Base-by-base conservation (phyloP, 2,888 invertebrate genomes). In the Troglohyphantes excavatus region DNA sequence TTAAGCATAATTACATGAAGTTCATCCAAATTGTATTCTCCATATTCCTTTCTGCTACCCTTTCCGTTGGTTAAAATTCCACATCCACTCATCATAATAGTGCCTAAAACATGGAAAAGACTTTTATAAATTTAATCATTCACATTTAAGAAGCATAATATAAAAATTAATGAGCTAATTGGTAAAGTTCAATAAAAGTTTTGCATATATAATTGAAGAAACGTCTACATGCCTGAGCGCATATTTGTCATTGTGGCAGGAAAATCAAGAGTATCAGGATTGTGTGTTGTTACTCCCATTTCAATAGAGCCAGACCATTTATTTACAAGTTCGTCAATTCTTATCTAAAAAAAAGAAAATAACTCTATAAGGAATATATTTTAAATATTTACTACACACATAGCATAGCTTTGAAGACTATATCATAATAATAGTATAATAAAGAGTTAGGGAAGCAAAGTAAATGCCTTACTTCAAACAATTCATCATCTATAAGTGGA, bases 211-310 rank as follows among this genome's bases (percentile, higher is more conserved):
- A 39, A 39, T 1, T 39, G 2, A 39, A 39, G 39, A 39, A 39
- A 39, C 39, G 7, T 39, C 39, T 61, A 59, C 73, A 61, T 21
- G 87, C 90, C 95, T 27, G 96, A 96, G 86, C 98, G 95, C 97
- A 98, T 97, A 93, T 98, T 98, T 0, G 98, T 98, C 98, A 99
- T 98, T 1, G 98, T 99, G 0, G 98, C 97, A 2, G 98, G 99
- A 93, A 98, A 98, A 90, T 98, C 96, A 87, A 98, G 95, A 0
- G 96, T 96, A 0, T 96, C 95, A 2, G 99, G 98, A 94, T 98
- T 97, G 93, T 98, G 98, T 13, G 97, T 97, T 0, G 98, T 98
- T 9, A 99, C 96, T 46, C 98, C 98, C 92, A 98, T 97, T 95
- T 97, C 97, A 92, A 97, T 96, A 93, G 97, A 97, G 0, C 97